These are phyloP conservation scores for Zaprionus ornatus DNA, from an alignment of 1,140 invertebrate genomes.

Conservation along the genomic window DNA sequence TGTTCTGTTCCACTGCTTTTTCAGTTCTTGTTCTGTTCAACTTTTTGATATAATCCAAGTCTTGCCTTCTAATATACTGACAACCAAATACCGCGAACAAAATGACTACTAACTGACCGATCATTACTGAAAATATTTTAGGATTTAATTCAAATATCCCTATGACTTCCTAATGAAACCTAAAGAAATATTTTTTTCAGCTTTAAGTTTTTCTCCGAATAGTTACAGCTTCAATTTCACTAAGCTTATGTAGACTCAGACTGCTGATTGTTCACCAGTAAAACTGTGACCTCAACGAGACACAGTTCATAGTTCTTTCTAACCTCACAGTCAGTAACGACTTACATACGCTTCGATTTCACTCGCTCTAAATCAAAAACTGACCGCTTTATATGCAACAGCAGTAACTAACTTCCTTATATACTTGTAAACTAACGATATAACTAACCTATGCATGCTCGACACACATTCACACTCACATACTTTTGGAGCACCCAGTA, in stretches of 20 bases:
- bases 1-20: slow-evolving; percentile 24
- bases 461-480: slow-evolving; percentile 5
- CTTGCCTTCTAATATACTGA: slow-evolving; percentile 2
- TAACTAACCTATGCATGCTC: slow-evolving; percentile 40
- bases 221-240: not conserved
- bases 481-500: slow-evolving; percentile 36
- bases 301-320: not conserved
- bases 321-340: slow-evolving; percentile 5
- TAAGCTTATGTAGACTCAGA: not conserved
- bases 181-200: not conserved
- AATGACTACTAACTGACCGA: not conserved
- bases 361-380: slow-evolving; percentile 13
- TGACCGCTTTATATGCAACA: not conserved
- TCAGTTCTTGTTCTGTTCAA: slow-evolving; percentile 26
- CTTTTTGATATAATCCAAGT: not conserved
- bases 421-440: not conserved
- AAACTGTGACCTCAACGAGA: not conserved
- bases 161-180: not conserved
- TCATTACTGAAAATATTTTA: not conserved
- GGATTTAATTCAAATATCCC: not conserved
- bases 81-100: not conserved
- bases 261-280: not conserved
- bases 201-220: not conserved
- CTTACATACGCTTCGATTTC: slow-evolving; percentile 10
- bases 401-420: not conserved